Evolutionary conservation across 2,113 vertebrate genomes (phyloP).

Genomic region (Propithecus coquereli): DNA sequence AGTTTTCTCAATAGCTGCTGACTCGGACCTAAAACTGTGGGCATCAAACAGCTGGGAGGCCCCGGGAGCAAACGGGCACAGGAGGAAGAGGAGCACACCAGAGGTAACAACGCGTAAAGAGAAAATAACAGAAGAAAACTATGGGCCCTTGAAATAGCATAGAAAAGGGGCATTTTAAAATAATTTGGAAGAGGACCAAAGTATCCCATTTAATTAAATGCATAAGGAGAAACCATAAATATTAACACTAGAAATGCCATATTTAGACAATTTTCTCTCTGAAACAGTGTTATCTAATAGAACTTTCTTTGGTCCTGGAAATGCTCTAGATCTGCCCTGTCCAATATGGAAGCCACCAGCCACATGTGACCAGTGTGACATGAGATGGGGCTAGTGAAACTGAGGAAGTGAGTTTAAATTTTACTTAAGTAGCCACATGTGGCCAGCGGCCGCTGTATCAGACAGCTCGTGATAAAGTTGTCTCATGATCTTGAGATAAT

Average conservation of each 20-base stretch:
- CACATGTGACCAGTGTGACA: not conserved
- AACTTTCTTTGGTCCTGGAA: not conserved
- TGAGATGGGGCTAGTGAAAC: not conserved
- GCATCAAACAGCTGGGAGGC: not conserved
- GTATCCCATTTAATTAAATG: not conserved
- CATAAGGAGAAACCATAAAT: not conserved
- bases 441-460: not conserved
- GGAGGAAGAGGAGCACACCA: not conserved
- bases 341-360: not conserved
- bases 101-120: not conserved
- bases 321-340: not conserved
- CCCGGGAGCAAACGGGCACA: not conserved
- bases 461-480: not conserved
- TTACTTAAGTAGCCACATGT: not conserved
- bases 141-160: not conserved
- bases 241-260: not conserved
- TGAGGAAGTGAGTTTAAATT: not conserved
- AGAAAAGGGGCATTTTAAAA: not conserved
- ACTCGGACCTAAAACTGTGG: not conserved
- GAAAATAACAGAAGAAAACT: not conserved
- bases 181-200: not conserved
- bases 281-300: not conserved
- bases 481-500: not conserved
- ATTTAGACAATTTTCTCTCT: not conserved
- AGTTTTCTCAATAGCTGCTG: not conserved